Evolutionary conservation across 2,888 invertebrate species (phyloP).

Genomic region (Priocnemis perturbator): DNA sequence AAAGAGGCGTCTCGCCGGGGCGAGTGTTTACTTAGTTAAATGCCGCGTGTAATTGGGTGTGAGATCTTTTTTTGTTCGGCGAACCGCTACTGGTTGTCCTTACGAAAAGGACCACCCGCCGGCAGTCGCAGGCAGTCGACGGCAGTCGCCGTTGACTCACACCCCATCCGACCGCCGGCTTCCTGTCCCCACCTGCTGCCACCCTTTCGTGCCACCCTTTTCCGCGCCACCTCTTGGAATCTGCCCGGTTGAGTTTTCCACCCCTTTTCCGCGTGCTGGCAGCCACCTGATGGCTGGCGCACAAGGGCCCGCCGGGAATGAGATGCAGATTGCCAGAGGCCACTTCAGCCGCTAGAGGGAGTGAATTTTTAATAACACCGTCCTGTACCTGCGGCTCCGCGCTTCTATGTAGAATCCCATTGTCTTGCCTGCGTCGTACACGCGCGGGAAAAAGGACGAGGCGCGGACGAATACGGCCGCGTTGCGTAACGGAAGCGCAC

Average conservation of each 20-base stretch:
- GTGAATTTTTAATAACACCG: conserved; percentile 75
- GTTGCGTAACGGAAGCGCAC: conserved; percentile 50
- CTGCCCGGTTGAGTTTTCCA: conserved; percentile 46
- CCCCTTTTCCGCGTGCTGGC: conserved; percentile 53
- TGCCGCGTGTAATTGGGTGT: conserved; percentile 64
- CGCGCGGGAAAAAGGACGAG: conserved; percentile 25
- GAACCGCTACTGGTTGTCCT: conserved; percentile 15
- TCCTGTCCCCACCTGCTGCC: conserved; percentile 1
- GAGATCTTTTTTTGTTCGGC: conserved; percentile 51
- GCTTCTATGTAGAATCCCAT: conserved; percentile 58
- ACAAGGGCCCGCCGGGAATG: conserved; percentile 70
- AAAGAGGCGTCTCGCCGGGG: conserved; percentile 12
- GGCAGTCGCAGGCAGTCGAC: not conserved
- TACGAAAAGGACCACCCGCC: conserved; percentile 28
- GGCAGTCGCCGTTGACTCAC: not conserved
- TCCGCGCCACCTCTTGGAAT: conserved; percentile 16
- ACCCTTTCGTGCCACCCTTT: conserved; percentile 5
- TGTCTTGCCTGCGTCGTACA: conserved; percentile 62
- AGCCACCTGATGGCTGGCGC: conserved; percentile 55
- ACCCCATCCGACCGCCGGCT: conserved; percentile 13
- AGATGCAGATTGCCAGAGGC: conserved; percentile 75
- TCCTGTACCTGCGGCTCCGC: conserved; percentile 62
- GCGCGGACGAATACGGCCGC: conserved; percentile 26
- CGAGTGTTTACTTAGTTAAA: conserved; percentile 61
- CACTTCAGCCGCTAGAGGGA: conserved; percentile 71